Evolutionary conservation across 2,113 vertebrate species (phyloP), one percentile per base, ranked within the genome.

Genomic region (Baryphthengus martii): DNA sequence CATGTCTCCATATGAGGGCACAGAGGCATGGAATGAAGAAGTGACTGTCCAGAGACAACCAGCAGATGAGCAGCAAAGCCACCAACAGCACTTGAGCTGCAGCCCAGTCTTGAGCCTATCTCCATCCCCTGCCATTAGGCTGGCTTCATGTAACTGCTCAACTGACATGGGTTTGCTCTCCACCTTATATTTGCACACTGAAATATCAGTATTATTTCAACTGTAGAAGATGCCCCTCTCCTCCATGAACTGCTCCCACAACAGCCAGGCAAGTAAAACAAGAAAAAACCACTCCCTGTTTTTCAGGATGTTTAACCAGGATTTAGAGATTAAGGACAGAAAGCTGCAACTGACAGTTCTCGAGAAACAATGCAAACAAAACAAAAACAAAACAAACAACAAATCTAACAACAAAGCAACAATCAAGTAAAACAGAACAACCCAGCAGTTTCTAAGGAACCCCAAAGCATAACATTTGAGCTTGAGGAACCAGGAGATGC

Each of bases 91-190:
- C 17, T 63, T 13, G 39, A 58, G 47, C 37, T 9, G 2, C 35
- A 18, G 35, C 1, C 33, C 65, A 74, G 44, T 8, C 20, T 31
- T 0, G 0, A 55, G 18, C 45, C 44, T 3, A 0, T 7, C 33
- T 59, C 47, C 72, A 40, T 33, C 33, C 62, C 61, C 49, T 56
- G 29, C 20, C 59, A 29, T 20, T 67, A 58, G 8, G 42, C 75
- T 66, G 37, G 14, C 31, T 29, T 8, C 28, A 5, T 5, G 4
- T 35, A 56, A 31, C 47, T 67, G 18, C 85, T 73, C 29, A 68
- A 4, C 55, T 77, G 47, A 17, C 18, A 18, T 2, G 11, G 6
- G 5, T 74, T 79, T 89, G 37, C 42, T 91, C 85, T 89, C 49
- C 24, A 20, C 56, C n/a, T 45, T 68, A 1, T 63, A 16, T 61